Conservation (phyloP, 1,140 invertebrate species). For the Globodera ellingtonae region DNA sequence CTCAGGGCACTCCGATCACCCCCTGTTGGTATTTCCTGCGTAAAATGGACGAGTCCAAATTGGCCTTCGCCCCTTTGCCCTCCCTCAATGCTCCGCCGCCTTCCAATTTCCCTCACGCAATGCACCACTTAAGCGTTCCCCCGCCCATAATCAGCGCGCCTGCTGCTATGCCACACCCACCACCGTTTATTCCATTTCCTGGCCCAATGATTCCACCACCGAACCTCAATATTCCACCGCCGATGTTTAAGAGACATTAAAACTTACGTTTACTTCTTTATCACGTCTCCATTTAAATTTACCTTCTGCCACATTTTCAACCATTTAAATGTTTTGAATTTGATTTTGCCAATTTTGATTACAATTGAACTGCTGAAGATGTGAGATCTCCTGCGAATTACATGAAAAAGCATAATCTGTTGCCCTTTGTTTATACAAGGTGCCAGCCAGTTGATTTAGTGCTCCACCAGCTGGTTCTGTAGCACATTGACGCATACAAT, state of each 20-base stretch:
- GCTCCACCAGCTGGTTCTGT: background rate
- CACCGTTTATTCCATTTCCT: slow-evolving; percentile 19
- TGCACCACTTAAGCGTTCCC: slow-evolving; percentile 18
- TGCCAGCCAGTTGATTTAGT: background rate
- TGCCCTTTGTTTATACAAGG: no score
- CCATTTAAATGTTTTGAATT: background rate
- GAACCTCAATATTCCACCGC: slow-evolving; percentile 34
- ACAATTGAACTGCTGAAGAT: background rate
- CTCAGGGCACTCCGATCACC: slow-evolving; percentile 16
- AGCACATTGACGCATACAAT: background rate
- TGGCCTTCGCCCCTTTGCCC: slow-evolving; percentile 29
- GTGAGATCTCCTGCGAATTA: background rate
- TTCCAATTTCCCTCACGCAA: background rate
- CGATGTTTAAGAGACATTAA: slow-evolving; percentile 23
- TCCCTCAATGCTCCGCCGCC: slow-evolving; percentile 25
- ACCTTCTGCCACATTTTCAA: slow-evolving; percentile 5
- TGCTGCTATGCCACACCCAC: background rate
- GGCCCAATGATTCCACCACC: slow-evolving; percentile 28
- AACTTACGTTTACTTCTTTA: slow-evolving; percentile 1
- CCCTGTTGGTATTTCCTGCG: slow-evolving; percentile 32
- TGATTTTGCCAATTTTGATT: background rate
- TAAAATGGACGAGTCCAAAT: slow-evolving; percentile 36
- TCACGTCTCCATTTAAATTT: background rate
- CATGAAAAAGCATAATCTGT: background rate
- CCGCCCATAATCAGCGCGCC: slow-evolving; percentile 15